Percentiles rank a stretch among this genome's conserved stretches.
These are phyloP conservation scores for Nymphalis urticae DNA, from an alignment of 2,888 invertebrate genomes.

Conservation along the genomic window DNA sequence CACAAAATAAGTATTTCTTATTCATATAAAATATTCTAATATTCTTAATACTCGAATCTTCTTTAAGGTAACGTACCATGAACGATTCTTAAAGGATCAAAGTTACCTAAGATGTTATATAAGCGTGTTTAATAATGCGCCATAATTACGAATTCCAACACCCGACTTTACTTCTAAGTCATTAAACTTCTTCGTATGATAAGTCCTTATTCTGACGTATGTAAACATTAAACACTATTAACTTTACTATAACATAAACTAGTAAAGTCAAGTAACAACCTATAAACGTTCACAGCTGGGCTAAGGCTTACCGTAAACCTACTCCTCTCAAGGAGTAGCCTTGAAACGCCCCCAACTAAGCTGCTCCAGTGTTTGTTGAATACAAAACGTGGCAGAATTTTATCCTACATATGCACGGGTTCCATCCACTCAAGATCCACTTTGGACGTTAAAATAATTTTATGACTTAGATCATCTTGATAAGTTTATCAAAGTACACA, in stretches of 20 bases:
- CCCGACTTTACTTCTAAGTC: conserved; percentile 16
- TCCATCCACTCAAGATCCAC: too few relatives aligned
- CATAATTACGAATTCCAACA: conserved; percentile 19
- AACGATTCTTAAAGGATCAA: conserved; percentile 26
- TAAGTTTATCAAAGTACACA: too few relatives aligned
- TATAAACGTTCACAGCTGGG: neutral
- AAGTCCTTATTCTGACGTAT: conserved; percentile 1
- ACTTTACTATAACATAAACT: neutral
- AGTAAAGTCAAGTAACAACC: neutral
- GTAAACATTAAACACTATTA: neutral
- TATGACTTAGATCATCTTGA: too few relatives aligned
- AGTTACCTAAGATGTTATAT: conserved; percentile 19
- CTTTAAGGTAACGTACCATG: conserved; percentile 23
- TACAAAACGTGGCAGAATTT: too few relatives aligned
- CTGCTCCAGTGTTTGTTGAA: too few relatives aligned
- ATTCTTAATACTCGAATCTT: conserved; percentile 26
- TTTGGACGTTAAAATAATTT: too few relatives aligned
- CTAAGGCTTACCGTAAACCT: too few relatives aligned
- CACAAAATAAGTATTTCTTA: conserved; percentile 7
- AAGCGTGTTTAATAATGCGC: conserved; percentile 12
- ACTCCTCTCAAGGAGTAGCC: too few relatives aligned
- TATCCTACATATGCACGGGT: too few relatives aligned
- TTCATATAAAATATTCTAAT: conserved; percentile 28
- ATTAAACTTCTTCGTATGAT: conserved; percentile 6
- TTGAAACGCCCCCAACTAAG: too few relatives aligned